Evolutionary conservation across 1,140 invertebrate species (phyloP), one percentile per base, ranked within the genome.

Genomic region (Cherax quadricarinatus): DNA sequence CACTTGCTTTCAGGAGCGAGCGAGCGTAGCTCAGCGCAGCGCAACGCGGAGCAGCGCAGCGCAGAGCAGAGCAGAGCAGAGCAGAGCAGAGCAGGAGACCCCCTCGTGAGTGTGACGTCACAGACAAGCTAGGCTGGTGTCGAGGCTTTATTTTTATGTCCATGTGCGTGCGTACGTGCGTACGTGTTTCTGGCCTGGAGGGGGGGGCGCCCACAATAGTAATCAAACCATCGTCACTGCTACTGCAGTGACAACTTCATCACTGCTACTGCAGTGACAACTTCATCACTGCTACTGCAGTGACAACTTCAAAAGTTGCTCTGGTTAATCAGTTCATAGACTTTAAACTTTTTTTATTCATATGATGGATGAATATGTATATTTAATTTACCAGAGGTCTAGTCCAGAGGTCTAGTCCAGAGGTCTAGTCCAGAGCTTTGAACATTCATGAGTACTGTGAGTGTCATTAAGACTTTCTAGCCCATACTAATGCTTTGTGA

Each of bases 401-500:
- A 41, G 30, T 41, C 30, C 30, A 1, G 30, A 41, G 30, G 30
- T 41, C 30, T 41, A 41, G 30, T 41, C 30, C 30, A 16, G 62
- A 70, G 62, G 62, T 16, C 62, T 70, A 75, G 70, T 5, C n/a
- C 70, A 75, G 70, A 75, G 70, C 70, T 75, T 75, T 24, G 70
- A 75, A 24, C 24, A 75, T 75, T 75, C 70, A 24, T 30, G n/a
- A 24, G 4, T 24, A 75, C 70, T 30, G 70, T 30, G n/a, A 75
- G 18, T 75, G 24, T 24, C 62, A 66, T 16, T 18, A 10, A 75
- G 5, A 30, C 6, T 75, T 75, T 75, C 5, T 30, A 75, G 1
- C 21, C 21, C 3, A 75, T 9, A 21, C 21, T 16, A 70, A n/a
- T 70, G 62, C 62, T 21, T 70, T 70, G 62, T 70, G 62, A 70